Conservation (phyloP, 2,113 vertebrate genomes). For the Chroicocephalus ridibundus region DNA sequence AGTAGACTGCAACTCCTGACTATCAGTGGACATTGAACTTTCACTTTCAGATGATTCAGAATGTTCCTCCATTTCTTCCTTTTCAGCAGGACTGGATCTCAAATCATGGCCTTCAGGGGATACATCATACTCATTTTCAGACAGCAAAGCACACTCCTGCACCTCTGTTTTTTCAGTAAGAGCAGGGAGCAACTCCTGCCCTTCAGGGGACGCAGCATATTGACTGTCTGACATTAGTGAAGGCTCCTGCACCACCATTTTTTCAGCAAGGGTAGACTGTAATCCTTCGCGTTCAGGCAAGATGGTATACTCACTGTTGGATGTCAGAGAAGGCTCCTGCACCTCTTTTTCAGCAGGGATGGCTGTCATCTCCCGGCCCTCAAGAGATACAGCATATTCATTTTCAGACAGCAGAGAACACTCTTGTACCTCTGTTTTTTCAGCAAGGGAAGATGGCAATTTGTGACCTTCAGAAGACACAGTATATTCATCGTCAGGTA, state of each 20-base stretch:
- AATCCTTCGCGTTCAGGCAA: slow-evolving; percentile 22
- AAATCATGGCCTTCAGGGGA: slow-evolving; percentile 19
- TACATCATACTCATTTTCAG: slow-evolving; percentile 26
- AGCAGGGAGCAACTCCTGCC: neutral
- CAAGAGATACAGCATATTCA: slow-evolving; percentile 50
- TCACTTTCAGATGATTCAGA: slow-evolving; percentile 75
- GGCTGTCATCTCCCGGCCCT: neutral
- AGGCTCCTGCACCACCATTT: neutral
- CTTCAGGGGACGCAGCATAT: slow-evolving; percentile 36
- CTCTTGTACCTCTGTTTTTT: slow-evolving; percentile 1
- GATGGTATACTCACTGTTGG: neutral
- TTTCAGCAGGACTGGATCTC: slow-evolving; percentile 2
- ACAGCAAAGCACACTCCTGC: slow-evolving; percentile 56
- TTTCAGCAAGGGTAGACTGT: neutral
- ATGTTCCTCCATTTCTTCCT: slow-evolving; percentile 40
- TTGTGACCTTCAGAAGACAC: slow-evolving; percentile 4
- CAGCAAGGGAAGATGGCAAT: neutral
- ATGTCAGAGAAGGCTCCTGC: neutral
- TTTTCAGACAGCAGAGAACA: slow-evolving; percentile 63
- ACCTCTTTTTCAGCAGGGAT: slow-evolving; percentile 30
- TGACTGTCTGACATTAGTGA: slow-evolving; percentile 47
- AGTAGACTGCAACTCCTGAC: slow-evolving; percentile 82
- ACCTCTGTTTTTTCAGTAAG: neutral
- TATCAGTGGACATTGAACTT: slow-evolving; percentile 73
- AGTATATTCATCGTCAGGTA: slow-evolving; percentile 20